Evolutionary conservation across 2,113 vertebrate genomes (phyloP).

Genomic region (Jacana jacana): DNA sequence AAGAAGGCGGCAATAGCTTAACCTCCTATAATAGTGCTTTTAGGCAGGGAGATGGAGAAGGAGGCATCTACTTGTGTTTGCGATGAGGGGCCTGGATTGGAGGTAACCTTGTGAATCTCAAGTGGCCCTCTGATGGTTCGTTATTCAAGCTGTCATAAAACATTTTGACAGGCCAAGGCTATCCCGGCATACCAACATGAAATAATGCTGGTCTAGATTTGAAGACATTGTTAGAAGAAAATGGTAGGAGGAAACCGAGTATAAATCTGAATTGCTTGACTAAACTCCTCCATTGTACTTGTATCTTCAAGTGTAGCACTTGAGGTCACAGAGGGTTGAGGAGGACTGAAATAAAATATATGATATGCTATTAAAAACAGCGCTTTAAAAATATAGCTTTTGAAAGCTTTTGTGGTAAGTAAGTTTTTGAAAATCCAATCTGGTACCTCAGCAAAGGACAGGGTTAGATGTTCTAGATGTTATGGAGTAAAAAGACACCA

Average conservation of each 20-base stretch:
- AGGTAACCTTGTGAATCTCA: slow-evolving; percentile 75
- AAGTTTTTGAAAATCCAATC: slow-evolving; percentile 36
- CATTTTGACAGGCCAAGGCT: slow-evolving; percentile 78
- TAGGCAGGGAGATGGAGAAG: slow-evolving; percentile 66
- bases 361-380: slow-evolving; percentile 45
- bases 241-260: slow-evolving; percentile 73
- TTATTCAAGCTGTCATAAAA: slow-evolving; percentile 81
- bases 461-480: not conserved
- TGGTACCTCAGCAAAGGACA: not conserved
- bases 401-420: slow-evolving; percentile 13
- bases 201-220: slow-evolving; percentile 68
- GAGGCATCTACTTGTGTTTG: slow-evolving; percentile 61
- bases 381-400: slow-evolving; percentile 51
- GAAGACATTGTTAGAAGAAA: slow-evolving; percentile 72
- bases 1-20: slow-evolving; percentile 70
- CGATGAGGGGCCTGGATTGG: slow-evolving; percentile 65
- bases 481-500: slow-evolving; percentile 33
- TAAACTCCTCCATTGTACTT: slow-evolving; percentile 67
- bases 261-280: slow-evolving; percentile 73
- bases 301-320: slow-evolving; percentile 55
- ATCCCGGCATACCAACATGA: slow-evolving; percentile 73
- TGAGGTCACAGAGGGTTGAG: slow-evolving; percentile 52
- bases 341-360: slow-evolving; percentile 36
- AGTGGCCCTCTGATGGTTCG: slow-evolving; percentile 70
- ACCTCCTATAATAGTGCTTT: slow-evolving; percentile 52